Percentiles rank a stretch among this genome's conserved stretches.
These are phyloP conservation scores for Danio tinwini DNA, from an alignment of 2,797 vertebrate genomes.

Conservation along the genomic window DNA sequence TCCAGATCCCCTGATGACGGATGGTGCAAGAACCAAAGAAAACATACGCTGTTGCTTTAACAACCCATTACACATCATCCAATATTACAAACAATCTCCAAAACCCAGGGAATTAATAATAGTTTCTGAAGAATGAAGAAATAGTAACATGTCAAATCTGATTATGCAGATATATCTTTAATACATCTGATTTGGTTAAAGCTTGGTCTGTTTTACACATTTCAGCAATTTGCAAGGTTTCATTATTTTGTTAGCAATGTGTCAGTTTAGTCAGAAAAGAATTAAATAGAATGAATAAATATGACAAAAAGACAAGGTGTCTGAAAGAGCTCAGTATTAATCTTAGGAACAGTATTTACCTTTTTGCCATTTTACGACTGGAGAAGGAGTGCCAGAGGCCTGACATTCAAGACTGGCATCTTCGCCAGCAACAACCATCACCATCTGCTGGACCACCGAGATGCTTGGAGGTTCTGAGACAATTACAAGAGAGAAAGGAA, in stretches of 20 bases:
- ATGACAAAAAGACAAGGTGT: background rate
- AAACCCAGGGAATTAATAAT: background rate
- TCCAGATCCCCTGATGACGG: slow-evolving; percentile 78
- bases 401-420: slow-evolving; percentile 84
- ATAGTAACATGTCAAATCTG: background rate
- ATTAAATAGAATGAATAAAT: background rate
- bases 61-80: background rate
- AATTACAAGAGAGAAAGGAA: slow-evolving; percentile 11
- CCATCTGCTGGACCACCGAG: slow-evolving; percentile 69
- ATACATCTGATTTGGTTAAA: background rate
- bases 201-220: background rate
- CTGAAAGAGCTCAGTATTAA: background rate
- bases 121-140: background rate
- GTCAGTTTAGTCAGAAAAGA: background rate
- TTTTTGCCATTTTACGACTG: slow-evolving; percentile 87
- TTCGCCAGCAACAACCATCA: slow-evolving; percentile 78
- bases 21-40: slow-evolving; percentile 39
- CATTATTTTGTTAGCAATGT: too few relatives aligned
- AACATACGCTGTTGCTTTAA: background rate
- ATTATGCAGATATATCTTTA: background rate
- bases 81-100: slow-evolving; percentile 3
- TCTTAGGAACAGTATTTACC: slow-evolving; percentile 71
- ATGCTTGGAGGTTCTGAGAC: slow-evolving; percentile 76
- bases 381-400: slow-evolving; percentile 79
- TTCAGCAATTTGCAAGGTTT: background rate